These are phyloP conservation scores for Limenitis camilla DNA, from an alignment of 2,888 invertebrate species.

Conservation along the genomic window DNA sequence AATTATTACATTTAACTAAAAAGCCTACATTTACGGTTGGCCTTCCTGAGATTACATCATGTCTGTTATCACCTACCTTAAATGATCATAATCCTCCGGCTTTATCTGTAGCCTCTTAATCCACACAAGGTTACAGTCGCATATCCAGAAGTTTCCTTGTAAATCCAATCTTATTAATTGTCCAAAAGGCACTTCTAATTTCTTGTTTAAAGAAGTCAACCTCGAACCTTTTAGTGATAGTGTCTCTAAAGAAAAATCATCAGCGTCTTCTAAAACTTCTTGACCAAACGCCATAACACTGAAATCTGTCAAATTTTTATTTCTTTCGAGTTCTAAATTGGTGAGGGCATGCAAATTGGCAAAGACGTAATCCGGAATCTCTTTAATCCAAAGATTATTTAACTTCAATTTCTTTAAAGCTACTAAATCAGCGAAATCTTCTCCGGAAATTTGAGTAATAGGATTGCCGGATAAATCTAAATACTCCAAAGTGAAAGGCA, in stretches of 20 bases:
- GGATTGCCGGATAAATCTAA: conserved; percentile 78
- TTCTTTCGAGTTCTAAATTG: conserved; percentile 70
- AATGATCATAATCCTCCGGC: conserved; percentile 51
- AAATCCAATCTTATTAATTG: conserved; percentile 64
- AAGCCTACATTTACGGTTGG: too few species aligned
- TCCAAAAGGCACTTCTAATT: conserved; percentile 60
- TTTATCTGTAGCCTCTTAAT: conserved; percentile 56
- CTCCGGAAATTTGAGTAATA: conserved; percentile 60
- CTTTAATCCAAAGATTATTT: conserved; percentile 71
- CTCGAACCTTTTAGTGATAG: conserved; percentile 65
- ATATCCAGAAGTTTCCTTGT: conserved; percentile 78
- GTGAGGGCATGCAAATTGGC: conserved; percentile 68
- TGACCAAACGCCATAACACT: conserved; percentile 57
- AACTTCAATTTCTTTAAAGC: conserved; percentile 70
- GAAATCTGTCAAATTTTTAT: conserved; percentile 66
- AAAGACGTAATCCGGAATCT: conserved; percentile 72
- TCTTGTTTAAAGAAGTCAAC: conserved; percentile 49
- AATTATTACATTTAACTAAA: too few species aligned
- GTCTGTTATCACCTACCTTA: conserved; percentile 48
- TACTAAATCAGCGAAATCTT: conserved; percentile 66
- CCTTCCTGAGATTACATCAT: not conserved
- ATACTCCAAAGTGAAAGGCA: conserved; percentile 73
- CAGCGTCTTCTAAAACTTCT: conserved; percentile 50
- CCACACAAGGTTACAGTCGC: conserved; percentile 77
- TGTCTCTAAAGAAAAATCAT: conserved; percentile 58